Evolutionary conservation across 2,113 vertebrate species (phyloP), one percentile per base, ranked within the genome.

Genomic region (Nymphicus hollandicus): DNA sequence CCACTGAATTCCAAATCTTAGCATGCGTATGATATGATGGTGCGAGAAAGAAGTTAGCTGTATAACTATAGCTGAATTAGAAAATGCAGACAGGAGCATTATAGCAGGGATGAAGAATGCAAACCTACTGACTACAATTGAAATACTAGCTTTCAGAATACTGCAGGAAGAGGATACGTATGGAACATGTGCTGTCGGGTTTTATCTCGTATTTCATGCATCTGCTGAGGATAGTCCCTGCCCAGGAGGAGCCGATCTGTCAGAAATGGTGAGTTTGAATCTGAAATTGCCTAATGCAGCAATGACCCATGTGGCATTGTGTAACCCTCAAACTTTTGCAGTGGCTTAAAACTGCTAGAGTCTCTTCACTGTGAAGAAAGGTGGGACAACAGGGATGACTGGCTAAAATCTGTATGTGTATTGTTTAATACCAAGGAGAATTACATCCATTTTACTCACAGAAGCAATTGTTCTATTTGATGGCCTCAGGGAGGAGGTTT

Each of bases 1-100:
- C 49, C 4, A 1, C 29, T 47, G 73, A 12, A 8, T 65, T 58
- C 6, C 25, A 7, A 37, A 53, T 87, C n/a, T 33, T 83, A 74
- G 31, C 41, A 14, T 2, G 10, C 0, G 0, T 31, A 6, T 22
- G 13, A 27, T 80, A 0, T 19, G 74, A 33, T 3, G 4, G 43
- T 53, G 58, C 46, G 39, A 50, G 81, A 50, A n/a, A 29, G 28
- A 35, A 49, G 33, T 7, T 24, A 78, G 27, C 22, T 58, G 8
- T 60, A 0, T 28, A 23, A 47, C 39, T 60, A 13, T 46, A 13
- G 7, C 5, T 64, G 53, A 87, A 65, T 20, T 19, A 7, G 41
- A 76, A 83, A 66, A 33, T 46, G 55, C n/a, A 41, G 52, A 9
- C 39, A 47, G 61, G 10, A 55, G 46, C 29, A 1, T 77, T 52